Evolutionary conservation across 1,140 invertebrate genomes (phyloP), one percentile per base, ranked within the genome.

Genomic region (Eciton burchellii): DNA sequence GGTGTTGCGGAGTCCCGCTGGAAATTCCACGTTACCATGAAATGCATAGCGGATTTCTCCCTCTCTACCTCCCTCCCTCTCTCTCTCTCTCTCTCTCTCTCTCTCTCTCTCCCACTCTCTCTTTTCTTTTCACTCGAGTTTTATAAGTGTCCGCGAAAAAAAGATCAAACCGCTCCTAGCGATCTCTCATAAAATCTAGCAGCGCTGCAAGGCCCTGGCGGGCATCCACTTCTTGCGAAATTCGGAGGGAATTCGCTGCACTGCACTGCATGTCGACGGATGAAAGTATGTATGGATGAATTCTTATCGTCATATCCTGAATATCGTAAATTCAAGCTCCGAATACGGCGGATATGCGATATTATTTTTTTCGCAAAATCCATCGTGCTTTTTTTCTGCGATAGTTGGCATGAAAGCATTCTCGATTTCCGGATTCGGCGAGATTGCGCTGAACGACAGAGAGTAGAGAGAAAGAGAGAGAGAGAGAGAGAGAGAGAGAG

Each of bases 171-270:
- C 14, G 19, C 56, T 14, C n/a, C 14, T 19, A 24, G 26, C 29
- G 79, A n/a, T n/a, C n/a, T n/a, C 24, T 74, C 56, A 41, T 63
- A 81, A 86, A 84, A 79, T 70, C 19, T n/a, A 14, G 21, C 19
- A 54, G 70, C 45, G 24, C 6, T 47, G 47, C 14, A 56, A 26
- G 9, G 21, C 14, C 41, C 47, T 47, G 41, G 12, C 9, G 16
- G 35, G 6, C 19, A 43, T 43, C 71, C 49, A 47, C 26, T 68
- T 65, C 45, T 62, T 29, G 8, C n/a, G 49, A 29, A 52, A 35
- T 57, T 70, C 12, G 26, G 45, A 81, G 11, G 12, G n/a, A 82
- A 86, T 60, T 35, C 65, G 54, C n/a, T n/a, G n/a, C n/a, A n/a
- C n/a, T 45, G 16, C 56, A 35, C 62, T 45, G 62, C 49, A 24